Conservation (phyloP, 2,888 invertebrate genomes). For the Panorpa germanica region DNA sequence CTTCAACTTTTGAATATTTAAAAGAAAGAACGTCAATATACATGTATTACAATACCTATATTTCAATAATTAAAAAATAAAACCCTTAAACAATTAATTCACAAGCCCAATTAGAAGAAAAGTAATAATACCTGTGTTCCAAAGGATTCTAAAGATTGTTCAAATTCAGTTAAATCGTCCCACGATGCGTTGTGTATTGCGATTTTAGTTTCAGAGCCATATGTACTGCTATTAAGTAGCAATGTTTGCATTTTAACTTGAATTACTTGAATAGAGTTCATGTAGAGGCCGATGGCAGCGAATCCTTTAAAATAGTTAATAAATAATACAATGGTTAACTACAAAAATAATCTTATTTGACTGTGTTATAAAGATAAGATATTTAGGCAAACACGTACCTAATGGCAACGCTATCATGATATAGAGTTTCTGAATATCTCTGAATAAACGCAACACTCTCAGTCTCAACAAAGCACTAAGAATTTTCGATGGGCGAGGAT, state of each 20-base stretch:
- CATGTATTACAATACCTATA: too few relatives aligned
- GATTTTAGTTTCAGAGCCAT: slow-evolving; percentile 34
- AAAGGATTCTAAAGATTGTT: slow-evolving; percentile 23
- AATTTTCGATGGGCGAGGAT: slow-evolving; percentile 39
- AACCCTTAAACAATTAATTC: too few relatives aligned
- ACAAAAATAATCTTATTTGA: neutral
- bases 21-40: too few relatives aligned
- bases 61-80: too few relatives aligned
- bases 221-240: slow-evolving; percentile 38
- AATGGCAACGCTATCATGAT: slow-evolving; percentile 56
- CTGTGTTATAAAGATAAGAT: neutral
- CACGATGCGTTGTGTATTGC: slow-evolving; percentile 38
- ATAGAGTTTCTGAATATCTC: slow-evolving; percentile 52
- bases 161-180: slow-evolving; percentile 23
- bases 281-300: slow-evolving; percentile 46
- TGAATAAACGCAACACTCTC: slow-evolving; percentile 40
- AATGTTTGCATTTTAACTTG: slow-evolving; percentile 42
- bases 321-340: neutral
- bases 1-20: too few relatives aligned
- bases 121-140: too few relatives aligned
- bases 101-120: too few relatives aligned
- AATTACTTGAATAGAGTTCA: slow-evolving; percentile 38
- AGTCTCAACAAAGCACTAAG: slow-evolving; percentile 47
- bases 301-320: slow-evolving; percentile 26
- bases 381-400: slow-evolving; percentile 22